Conservation (phyloP, 2,888 invertebrate genomes). For the Loripinus fragilis region DNA sequence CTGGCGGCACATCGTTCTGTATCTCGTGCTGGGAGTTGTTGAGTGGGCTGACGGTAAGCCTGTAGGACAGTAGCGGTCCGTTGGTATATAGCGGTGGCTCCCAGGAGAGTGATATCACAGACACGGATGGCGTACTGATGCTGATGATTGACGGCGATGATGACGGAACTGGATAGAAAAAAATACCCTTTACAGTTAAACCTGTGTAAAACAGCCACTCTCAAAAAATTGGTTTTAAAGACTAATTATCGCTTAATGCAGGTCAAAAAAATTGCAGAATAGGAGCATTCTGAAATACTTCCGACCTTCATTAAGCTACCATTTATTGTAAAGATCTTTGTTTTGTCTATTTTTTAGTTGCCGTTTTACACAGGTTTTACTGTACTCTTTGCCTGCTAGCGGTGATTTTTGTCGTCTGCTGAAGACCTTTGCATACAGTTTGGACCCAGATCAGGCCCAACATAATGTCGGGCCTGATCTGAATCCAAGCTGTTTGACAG, state of each 20-base stretch:
- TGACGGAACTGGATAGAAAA: slow-evolving; percentile 88
- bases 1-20: slow-evolving; percentile 65
- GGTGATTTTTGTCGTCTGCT: too few relatives aligned
- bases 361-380: too few relatives aligned
- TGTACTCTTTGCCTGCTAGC: too few relatives aligned
- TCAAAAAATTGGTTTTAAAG: too few relatives aligned
- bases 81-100: slow-evolving; percentile 93
- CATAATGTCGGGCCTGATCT: background rate
- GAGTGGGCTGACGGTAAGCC: slow-evolving; percentile 88
- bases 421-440: background rate
- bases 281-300: too few relatives aligned
- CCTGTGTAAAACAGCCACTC: too few relatives aligned
- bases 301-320: too few relatives aligned
- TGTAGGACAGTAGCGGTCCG: slow-evolving; percentile 94
- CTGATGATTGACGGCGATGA: slow-evolving; percentile 88
- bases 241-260: too few relatives aligned
- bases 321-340: too few relatives aligned
- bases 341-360: too few relatives aligned
- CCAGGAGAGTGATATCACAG: slow-evolving; percentile 94
- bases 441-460: background rate
- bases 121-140: slow-evolving; percentile 88
- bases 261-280: too few relatives aligned
- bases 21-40: slow-evolving; percentile 57
- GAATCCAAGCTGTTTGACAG: background rate
- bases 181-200: too few relatives aligned